These are phyloP conservation scores for Chlorospingus flavigularis DNA, from an alignment of 2,797 vertebrate species.

Conservation along the genomic window DNA sequence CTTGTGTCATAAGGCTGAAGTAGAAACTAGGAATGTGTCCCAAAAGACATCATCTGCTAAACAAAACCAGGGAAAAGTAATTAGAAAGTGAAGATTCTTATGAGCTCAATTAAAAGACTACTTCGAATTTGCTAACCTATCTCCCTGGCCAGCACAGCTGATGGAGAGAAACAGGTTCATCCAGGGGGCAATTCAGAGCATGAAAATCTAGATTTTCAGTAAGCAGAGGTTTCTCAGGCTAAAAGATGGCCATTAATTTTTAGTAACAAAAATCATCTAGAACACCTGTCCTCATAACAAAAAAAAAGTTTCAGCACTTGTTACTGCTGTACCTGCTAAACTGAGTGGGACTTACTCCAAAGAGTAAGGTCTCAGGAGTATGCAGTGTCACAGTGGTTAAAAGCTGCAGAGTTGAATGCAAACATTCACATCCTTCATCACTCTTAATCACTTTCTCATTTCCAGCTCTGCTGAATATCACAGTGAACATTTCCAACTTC, in stretches of 20 bases:
- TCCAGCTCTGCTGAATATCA: background rate
- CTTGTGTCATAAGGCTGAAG: background rate
- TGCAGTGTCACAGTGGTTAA: background rate
- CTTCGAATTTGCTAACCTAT: background rate
- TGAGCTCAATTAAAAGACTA: slow-evolving; percentile 4
- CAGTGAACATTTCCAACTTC: accelerated
- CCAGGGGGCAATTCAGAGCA: background rate
- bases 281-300: background rate
- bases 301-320: background rate
- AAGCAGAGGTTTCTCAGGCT: background rate
- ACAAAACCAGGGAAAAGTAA: background rate
- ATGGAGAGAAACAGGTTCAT: background rate
- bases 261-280: background rate
- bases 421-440: background rate
- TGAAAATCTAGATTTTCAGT: background rate
- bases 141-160: background rate
- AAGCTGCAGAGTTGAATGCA: background rate
- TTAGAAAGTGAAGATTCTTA: background rate
- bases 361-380: background rate
- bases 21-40: background rate
- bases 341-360: background rate
- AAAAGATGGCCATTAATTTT: background rate
- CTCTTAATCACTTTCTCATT: background rate
- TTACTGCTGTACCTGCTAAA: background rate
- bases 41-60: background rate